These are phyloP conservation scores for Turnix velox DNA, from an alignment of 2,113 vertebrate genomes.

Conservation along the genomic window DNA sequence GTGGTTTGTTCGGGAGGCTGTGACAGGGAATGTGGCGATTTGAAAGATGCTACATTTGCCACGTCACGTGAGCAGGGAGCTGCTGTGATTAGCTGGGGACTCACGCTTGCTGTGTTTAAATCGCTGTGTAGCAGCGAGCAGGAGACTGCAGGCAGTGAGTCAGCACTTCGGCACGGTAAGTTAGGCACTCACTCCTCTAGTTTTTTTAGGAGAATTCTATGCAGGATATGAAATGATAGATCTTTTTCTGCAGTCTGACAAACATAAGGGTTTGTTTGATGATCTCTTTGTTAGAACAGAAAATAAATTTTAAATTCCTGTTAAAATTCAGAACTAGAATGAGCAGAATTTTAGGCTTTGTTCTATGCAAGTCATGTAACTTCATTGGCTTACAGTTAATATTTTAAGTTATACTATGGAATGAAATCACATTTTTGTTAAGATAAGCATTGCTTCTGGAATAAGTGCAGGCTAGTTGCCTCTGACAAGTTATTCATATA, in stretches of 20 bases:
- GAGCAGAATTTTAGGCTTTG: not conserved
- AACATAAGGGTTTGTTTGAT: not conserved
- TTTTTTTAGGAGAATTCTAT: not conserved
- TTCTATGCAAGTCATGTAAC: not conserved
- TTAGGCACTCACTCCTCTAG: not conserved
- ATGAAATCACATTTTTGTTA: not conserved
- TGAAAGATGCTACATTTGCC: not conserved
- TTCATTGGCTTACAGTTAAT: not conserved
- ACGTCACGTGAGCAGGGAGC: constrained; percentile 41
- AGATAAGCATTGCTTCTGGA: not conserved
- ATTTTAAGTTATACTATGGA: not conserved
- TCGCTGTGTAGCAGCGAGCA: constrained; percentile 2
- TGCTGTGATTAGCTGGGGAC: constrained; percentile 48
- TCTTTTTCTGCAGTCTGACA: not conserved
- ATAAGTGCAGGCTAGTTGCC: not conserved
- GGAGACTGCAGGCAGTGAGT: constrained; percentile 64
- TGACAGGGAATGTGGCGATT: not conserved
- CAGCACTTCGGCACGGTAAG: constrained; percentile 65
- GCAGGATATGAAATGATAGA: not conserved
- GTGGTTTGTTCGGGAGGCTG: not conserved
- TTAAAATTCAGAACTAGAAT: not conserved
- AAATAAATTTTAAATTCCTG: not conserved
- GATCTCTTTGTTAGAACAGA: not conserved
- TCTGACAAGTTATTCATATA: not conserved
- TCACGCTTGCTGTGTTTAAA: constrained; percentile 57